Percentiles rank a stretch among this genome's conserved stretches.
Evolutionary conservation across 2,113 vertebrate species (phyloP).

Genomic region (Dendropsophus ebraccatus): DNA sequence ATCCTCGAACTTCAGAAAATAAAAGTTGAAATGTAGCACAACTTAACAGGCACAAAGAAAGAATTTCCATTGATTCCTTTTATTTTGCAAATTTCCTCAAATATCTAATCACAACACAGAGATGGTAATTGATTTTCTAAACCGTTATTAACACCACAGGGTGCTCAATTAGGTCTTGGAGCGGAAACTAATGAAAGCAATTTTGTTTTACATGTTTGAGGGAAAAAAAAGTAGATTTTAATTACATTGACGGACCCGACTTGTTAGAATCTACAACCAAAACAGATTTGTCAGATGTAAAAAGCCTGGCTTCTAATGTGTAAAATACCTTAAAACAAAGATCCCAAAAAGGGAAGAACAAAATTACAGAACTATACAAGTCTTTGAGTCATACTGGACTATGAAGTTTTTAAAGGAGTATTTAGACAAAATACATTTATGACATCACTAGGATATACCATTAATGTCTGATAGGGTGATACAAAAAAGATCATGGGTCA

Average conservation of each 20-base stretch:
- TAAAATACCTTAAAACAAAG: too few relatives aligned
- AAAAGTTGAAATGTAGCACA: background rate
- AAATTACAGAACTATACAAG: background rate
- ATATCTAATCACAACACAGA: constrained; percentile 68
- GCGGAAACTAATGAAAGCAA: constrained; percentile 70
- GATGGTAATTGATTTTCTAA: constrained; percentile 71
- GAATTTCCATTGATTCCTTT: constrained; percentile 21
- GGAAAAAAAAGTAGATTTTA: constrained; percentile 71
- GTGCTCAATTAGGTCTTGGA: constrained; percentile 70
- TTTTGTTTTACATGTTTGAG: constrained; percentile 68
- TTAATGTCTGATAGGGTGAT: too few relatives aligned
- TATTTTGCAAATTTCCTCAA: constrained; percentile 61
- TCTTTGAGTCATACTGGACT: background rate
- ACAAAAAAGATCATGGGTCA: too few relatives aligned
- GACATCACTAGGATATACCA: too few relatives aligned
- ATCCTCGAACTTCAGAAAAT: background rate
- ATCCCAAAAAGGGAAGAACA: background rate
- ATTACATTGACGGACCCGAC: constrained; percentile 69
- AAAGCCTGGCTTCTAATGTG: background rate
- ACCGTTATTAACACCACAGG: constrained; percentile 71
- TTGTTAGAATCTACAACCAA: constrained; percentile 38
- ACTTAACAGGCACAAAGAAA: background rate
- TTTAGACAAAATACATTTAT: background rate
- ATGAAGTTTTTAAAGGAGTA: background rate
- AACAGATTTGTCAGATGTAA: constrained; percentile 12